Evolutionary conservation across 2,113 vertebrate genomes (phyloP).

Genomic region (Varanus komodoensis): DNA sequence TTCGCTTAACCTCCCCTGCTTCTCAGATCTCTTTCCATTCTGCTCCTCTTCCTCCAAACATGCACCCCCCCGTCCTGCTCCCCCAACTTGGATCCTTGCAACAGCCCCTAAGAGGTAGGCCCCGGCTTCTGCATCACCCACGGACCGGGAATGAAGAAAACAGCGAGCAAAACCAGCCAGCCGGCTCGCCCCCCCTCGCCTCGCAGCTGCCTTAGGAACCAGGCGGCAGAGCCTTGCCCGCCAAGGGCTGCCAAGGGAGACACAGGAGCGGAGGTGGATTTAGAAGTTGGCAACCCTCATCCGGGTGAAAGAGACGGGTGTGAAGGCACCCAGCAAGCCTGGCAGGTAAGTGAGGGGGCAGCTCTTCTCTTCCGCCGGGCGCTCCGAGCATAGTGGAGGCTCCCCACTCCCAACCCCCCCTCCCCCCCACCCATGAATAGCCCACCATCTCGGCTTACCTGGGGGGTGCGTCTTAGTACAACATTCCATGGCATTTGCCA

Average conservation of each 20-base stretch:
- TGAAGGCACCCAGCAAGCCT: too few species aligned
- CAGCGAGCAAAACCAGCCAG: too few species aligned
- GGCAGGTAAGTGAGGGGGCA: background rate
- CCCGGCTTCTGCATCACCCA: background rate
- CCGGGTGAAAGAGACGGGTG: too few species aligned
- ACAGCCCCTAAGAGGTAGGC: background rate
- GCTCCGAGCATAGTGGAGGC: background rate
- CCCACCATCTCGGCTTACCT: background rate
- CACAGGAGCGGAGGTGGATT: background rate
- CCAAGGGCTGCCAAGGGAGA: too few species aligned
- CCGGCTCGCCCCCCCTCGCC: background rate
- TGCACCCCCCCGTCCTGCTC: too few species aligned
- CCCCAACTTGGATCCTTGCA: too few species aligned
- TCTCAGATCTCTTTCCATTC: too few species aligned
- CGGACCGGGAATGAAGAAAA: background rate
- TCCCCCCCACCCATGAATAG: too few species aligned
- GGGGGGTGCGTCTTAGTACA: conserved; percentile 23
- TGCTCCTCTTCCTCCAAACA: background rate
- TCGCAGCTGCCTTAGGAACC: background rate
- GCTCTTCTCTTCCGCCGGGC: background rate
- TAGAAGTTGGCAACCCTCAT: background rate
- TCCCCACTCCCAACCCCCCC: too few species aligned
- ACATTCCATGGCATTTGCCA: conserved; percentile 27
- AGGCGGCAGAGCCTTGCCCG: too few species aligned
- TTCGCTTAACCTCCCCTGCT: background rate